These are phyloP conservation scores for Athrips mouffetella DNA, from an alignment of 2,888 invertebrate genomes.

Conservation along the genomic window DNA sequence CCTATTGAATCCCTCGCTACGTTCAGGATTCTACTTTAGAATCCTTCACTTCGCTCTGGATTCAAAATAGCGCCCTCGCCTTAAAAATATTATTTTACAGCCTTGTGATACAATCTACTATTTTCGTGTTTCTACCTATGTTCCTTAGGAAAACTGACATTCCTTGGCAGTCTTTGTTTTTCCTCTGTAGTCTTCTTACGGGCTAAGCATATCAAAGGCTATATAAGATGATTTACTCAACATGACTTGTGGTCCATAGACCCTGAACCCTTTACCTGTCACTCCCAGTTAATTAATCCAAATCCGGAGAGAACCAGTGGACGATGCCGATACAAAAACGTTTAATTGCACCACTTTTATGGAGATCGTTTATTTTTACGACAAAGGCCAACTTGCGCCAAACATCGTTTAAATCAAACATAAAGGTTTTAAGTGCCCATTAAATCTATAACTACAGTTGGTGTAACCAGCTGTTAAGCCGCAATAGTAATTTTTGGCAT, in stretches of 20 bases:
- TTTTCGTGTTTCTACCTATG: no score
- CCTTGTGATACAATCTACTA: no score
- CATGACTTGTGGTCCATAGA: neutral
- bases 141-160: no score
- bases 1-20: no score
- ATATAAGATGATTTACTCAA: neutral
- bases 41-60: no score
- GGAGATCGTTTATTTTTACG: slow-evolving; percentile 17
- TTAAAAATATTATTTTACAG: no score
- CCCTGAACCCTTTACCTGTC: neutral
- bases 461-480: neutral
- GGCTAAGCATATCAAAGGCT: no score
- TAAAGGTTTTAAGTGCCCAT: neutral
- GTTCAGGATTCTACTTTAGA: no score
- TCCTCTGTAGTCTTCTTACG: no score
- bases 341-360: slow-evolving; percentile 12
- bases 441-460: neutral
- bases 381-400: neutral
- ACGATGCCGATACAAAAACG: slow-evolving; percentile 1
- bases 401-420: neutral
- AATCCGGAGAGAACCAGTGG: slow-evolving; percentile 7
- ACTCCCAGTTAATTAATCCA: slow-evolving; percentile 5
- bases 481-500: neutral
- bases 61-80: no score
- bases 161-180: no score